Evolutionary conservation across 1,140 invertebrate genomes (phyloP).

Genomic region (Macrobrachium rosenbergii): DNA sequence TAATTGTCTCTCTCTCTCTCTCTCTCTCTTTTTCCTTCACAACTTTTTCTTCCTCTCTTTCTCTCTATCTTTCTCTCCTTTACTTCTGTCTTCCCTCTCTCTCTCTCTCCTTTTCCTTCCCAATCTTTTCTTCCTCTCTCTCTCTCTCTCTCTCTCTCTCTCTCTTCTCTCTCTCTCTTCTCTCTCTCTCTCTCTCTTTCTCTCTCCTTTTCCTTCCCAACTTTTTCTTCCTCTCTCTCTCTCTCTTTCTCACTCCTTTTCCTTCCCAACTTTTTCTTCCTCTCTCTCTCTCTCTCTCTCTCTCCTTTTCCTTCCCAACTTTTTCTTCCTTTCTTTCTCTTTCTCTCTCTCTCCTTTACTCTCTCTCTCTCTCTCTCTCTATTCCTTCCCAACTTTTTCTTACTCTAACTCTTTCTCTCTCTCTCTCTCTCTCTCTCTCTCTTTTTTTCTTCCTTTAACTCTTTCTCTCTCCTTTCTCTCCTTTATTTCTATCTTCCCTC

Average conservation of each 20-base stretch:
- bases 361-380: neutral
- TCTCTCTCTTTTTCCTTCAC: neutral
- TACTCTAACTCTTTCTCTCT: neutral
- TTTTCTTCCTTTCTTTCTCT: too few species aligned
- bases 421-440: neutral
- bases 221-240: too few species aligned
- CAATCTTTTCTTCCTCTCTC: too few species aligned
- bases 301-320: too few species aligned
- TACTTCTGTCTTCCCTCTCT: neutral
- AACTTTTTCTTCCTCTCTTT: neutral
- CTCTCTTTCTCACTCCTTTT: constrained; percentile 4
- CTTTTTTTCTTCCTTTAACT: too few species aligned
- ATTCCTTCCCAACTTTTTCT: too few species aligned
- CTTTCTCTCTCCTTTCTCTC: too few species aligned
- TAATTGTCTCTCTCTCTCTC: neutral
- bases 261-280: too few species aligned
- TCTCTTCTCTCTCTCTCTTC: too few species aligned
- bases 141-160: neutral
- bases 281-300: neutral
- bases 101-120: too few species aligned
- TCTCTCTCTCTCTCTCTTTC: neutral
- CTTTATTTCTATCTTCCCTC: too few species aligned
- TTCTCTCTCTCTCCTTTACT: neutral
- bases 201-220: too few species aligned
- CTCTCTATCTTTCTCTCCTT: constrained; percentile 11